A percentile compares a stretch with the other conserved stretches of the same genome.
phyloP scores from a whole-genome alignment of 1,140 invertebrate genomes.

The Lordiphosa collinella region DNA sequence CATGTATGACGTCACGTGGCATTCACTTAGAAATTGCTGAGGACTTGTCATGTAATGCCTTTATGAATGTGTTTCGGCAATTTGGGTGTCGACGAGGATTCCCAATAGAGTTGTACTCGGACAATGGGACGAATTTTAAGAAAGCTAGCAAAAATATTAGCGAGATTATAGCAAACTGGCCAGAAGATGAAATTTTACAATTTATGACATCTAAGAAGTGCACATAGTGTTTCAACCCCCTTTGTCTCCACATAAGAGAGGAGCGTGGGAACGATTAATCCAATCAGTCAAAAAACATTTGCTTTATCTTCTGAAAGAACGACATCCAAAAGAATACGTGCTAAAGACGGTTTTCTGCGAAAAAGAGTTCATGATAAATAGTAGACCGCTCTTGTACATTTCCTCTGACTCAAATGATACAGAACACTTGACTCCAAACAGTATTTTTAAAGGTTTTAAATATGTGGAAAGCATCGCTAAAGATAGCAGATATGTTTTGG shows the following conservation, averaged over 20 bases:
- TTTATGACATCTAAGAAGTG: constrained; percentile 1
- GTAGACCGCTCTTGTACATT: constrained; percentile 28
- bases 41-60: constrained; percentile 68
- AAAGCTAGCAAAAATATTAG: constrained; percentile 48
- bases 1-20: constrained; percentile 70
- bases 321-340: too few relatives aligned
- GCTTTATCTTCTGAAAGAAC: too few relatives aligned
- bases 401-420: constrained; percentile 21
- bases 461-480: constrained; percentile 8
- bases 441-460: constrained; percentile 8
- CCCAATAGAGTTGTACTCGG: constrained; percentile 36
- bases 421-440: constrained; percentile 3
- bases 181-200: constrained; percentile 16
- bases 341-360: too few relatives aligned
- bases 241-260: too few relatives aligned
- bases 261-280: too few relatives aligned
- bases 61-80: constrained; percentile 70
- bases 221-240: too few relatives aligned
- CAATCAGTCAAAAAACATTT: too few relatives aligned
- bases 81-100: constrained; percentile 60
- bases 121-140: constrained; percentile 78
- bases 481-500: constrained; percentile 1
- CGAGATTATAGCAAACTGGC: constrained; percentile 9
- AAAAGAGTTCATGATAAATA: too few relatives aligned
- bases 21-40: constrained; percentile 79